Evolutionary conservation across 2,888 invertebrate genomes (phyloP).

Genomic region (Idaea biselata): DNA sequence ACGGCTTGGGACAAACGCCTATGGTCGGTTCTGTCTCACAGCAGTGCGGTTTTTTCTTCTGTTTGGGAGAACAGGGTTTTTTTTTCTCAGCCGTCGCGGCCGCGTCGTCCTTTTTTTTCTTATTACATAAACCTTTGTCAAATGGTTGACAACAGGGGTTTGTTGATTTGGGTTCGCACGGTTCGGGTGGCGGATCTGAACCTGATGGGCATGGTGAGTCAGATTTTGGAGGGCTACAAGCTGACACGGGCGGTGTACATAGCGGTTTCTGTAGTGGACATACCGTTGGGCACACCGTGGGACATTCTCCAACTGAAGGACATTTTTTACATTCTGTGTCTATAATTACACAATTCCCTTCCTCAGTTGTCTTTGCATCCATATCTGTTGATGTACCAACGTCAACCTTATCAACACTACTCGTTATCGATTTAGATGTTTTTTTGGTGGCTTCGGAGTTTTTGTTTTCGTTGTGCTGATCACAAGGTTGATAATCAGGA

Average conservation of each 20-base stretch:
- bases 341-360: not conserved
- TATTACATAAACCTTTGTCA: conserved; percentile 3
- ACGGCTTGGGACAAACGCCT: conserved; percentile 5
- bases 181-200: not conserved
- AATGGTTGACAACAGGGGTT: not conserved
- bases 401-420: conserved; percentile 1
- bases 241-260: conserved; percentile 7
- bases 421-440: conserved; percentile 6
- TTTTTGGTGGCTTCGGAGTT: not conserved
- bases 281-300: not conserved
- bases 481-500: conserved; percentile 36
- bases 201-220: conserved; percentile 4
- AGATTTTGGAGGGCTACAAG: conserved; percentile 7
- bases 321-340: not conserved
- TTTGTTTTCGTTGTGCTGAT: conserved; percentile 3
- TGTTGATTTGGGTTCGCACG: not conserved
- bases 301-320: not conserved
- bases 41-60: not conserved
- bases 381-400: conserved; percentile 5
- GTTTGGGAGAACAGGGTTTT: conserved; percentile 11
- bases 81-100: conserved; percentile 7
- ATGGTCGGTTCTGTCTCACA: conserved; percentile 14
- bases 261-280: conserved; percentile 7
- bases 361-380: conserved; percentile 6
- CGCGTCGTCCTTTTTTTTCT: conserved; percentile 5